Conservation (phyloP, 1,140 invertebrate species). For the Magallana ariakensis region DNA sequence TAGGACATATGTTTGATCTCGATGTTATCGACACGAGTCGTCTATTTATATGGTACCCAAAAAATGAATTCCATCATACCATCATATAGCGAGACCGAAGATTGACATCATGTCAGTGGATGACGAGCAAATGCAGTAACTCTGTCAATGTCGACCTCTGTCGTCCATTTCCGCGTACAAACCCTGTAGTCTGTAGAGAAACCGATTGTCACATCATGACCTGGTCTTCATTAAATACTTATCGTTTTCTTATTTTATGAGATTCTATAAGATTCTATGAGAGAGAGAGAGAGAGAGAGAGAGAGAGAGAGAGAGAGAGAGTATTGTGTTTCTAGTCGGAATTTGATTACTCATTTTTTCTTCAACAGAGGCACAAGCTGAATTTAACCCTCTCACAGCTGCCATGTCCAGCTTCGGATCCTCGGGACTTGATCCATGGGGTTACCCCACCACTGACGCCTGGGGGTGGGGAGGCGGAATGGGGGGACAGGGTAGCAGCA, state of each 20-base stretch:
- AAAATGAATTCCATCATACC: not conserved
- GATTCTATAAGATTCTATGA: no score
- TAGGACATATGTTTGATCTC: no score
- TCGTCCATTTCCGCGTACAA: not conserved
- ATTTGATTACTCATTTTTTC: conserved; percentile 13
- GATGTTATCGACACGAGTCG: not conserved
- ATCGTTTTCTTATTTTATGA: not conserved
- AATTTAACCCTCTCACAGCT: conserved; percentile 40
- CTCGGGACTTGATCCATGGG: conserved; percentile 36
- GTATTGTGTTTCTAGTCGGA: not conserved
- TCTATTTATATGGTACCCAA: not conserved
- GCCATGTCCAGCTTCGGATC: not conserved
- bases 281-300: no score
- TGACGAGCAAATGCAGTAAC: not conserved
- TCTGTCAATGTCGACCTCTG: not conserved
- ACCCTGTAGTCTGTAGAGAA: no score
- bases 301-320: no score
- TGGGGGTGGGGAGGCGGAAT: conserved; percentile 43
- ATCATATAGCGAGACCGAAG: not conserved
- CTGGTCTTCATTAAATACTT: not conserved
- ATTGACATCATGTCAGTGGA: not conserved
- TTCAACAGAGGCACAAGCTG: conserved; percentile 15
- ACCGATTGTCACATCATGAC: not conserved
- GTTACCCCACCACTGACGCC: conserved; percentile 40
- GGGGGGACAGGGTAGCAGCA: conserved; percentile 10